phyloP scores from a whole-genome alignment of 2,113 vertebrate species.

The Macquaria ambigua region DNA sequence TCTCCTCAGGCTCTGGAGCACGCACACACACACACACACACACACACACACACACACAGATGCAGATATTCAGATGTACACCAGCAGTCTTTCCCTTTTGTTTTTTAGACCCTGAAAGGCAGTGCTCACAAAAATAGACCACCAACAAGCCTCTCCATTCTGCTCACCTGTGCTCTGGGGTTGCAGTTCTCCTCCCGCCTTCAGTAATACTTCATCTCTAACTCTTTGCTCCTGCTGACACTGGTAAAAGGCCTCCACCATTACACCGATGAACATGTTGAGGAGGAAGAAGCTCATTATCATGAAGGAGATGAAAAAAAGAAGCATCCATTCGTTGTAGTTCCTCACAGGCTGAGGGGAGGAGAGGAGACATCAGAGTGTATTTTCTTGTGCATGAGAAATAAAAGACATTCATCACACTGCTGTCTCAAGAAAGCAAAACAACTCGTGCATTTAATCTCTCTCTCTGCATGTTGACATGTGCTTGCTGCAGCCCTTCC shows the following conservation, averaged over 20 bases:
- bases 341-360: slow-evolving; percentile 85
- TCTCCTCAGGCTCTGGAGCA: not conserved
- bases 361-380: too few relatives aligned
- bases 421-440: too few relatives aligned
- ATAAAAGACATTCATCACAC: too few relatives aligned
- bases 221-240: slow-evolving; percentile 84
- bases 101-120: not conserved
- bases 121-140: not conserved
- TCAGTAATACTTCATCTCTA: slow-evolving; percentile 55
- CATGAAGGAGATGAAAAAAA: slow-evolving; percentile 93
- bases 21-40: not conserved
- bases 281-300: slow-evolving; percentile 92
- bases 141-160: not conserved
- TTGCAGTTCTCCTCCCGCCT: slow-evolving; percentile 81
- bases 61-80: not conserved
- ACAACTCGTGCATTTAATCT: too few relatives aligned
- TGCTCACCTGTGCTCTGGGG: not conserved
- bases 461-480: too few relatives aligned
- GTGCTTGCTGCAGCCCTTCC: too few relatives aligned
- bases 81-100: not conserved
- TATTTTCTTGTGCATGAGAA: too few relatives aligned
- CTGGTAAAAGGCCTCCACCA: slow-evolving; percentile 92
- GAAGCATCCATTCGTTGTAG: slow-evolving; percentile 91
- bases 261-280: slow-evolving; percentile 92
- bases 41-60: not conserved